Evolutionary conservation across 2,797 vertebrate genomes (phyloP).

Genomic region (Toxotes lorentzi): DNA sequence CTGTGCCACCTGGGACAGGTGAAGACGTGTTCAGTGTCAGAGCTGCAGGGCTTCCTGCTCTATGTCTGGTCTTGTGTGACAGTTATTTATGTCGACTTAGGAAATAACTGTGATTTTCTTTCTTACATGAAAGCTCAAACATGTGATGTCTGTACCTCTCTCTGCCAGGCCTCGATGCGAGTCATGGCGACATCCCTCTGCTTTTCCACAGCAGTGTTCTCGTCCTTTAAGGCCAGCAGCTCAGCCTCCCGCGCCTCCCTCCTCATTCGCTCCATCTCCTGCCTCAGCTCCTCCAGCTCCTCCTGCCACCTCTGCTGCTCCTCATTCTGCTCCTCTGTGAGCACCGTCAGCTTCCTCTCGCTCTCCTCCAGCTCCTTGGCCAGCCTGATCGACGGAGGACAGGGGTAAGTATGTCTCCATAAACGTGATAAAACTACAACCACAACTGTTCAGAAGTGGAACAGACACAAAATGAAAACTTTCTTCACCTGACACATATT

Average conservation of each 20-base stretch:
- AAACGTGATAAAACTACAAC: too few species aligned
- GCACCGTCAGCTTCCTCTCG: constrained; percentile 51
- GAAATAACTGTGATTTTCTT: too few species aligned
- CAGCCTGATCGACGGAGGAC: constrained; percentile 36
- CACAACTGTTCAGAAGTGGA: too few species aligned
- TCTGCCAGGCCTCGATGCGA: constrained; percentile 77
- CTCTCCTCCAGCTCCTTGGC: constrained; percentile 66
- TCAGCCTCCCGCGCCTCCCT: constrained; percentile 72
- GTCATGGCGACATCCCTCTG: constrained; percentile 73
- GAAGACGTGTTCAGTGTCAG: not conserved
- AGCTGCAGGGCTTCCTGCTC: not conserved
- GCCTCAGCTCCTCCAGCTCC: constrained; percentile 78
- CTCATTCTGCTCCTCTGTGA: constrained; percentile 71
- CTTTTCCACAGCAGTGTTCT: constrained; percentile 73
- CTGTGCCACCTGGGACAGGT: constrained; percentile 61
- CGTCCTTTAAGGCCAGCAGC: constrained; percentile 67
- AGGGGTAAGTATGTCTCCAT: not conserved
- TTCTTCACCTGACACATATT: too few species aligned
- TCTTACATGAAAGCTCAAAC: too few species aligned
- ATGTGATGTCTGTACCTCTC: constrained; percentile 46
- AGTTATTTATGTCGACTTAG: too few species aligned
- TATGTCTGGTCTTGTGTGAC: too few species aligned
- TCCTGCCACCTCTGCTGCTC: constrained; percentile 70
- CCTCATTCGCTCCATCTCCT: constrained; percentile 71
- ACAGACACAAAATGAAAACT: too few species aligned